These are phyloP conservation scores for Chrysina gloriosa DNA, from an alignment of 2,888 invertebrate genomes.

Conservation along the genomic window DNA sequence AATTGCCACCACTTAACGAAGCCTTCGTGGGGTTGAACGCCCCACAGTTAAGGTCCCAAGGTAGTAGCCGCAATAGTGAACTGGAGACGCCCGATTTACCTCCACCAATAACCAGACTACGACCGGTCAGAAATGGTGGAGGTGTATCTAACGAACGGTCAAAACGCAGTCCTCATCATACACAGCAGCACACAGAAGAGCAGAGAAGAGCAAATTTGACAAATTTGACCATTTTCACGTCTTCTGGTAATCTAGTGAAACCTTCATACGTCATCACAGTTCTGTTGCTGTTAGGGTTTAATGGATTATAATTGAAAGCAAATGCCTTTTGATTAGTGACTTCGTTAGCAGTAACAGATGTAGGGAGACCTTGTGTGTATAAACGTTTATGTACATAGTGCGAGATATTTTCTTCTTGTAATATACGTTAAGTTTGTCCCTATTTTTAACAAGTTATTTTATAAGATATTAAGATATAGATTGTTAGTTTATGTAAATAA, in stretches of 20 bases:
- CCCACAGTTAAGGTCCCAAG: constrained; percentile 58
- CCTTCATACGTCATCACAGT: not conserved
- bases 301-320: not conserved
- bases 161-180: constrained; percentile 58
- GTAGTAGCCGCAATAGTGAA: constrained; percentile 58
- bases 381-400: constrained; percentile 26
- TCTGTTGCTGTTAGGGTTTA: not conserved
- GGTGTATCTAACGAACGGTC: constrained; percentile 35
- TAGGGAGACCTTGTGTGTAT: constrained; percentile 7
- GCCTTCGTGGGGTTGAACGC: constrained; percentile 60
- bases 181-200: constrained; percentile 53
- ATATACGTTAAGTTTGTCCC: constrained; percentile 3
- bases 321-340: not conserved
- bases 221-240: not conserved
- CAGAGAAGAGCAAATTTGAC: constrained; percentile 40
- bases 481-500: constrained; percentile 8
- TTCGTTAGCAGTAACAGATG: constrained; percentile 1
- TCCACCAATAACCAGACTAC: constrained; percentile 63
- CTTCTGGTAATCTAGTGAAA: not conserved
- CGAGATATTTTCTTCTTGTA: not conserved
- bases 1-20: constrained; percentile 73
- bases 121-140: constrained; percentile 59
- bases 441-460: constrained; percentile 15
- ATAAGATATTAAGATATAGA: not conserved
- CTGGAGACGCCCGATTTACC: constrained; percentile 57